Conservation (phyloP, 2,888 invertebrate species). For the Parnassius orleans region DNA sequence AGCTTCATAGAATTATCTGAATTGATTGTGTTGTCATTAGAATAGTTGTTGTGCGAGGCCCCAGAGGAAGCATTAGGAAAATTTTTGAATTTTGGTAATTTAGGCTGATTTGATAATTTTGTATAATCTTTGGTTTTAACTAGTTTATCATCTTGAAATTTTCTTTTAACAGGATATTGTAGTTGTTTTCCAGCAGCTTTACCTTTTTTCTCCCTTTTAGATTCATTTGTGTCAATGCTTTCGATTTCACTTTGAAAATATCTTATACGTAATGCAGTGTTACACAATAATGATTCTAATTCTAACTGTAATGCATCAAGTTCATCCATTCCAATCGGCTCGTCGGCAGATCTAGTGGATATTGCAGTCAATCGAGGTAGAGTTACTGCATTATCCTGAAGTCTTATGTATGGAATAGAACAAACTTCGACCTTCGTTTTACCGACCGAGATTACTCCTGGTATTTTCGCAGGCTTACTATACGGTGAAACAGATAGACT, state of each 20-base stretch:
- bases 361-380: constrained; percentile 85
- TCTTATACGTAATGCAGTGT: constrained; percentile 89
- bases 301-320: constrained; percentile 93
- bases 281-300: constrained; percentile 91
- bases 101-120: constrained; percentile 78
- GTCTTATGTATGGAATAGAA: constrained; percentile 84
- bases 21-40: constrained; percentile 60
- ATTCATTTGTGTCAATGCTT: constrained; percentile 82
- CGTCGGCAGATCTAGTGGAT: constrained; percentile 85
- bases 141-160: constrained; percentile 78
- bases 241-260: constrained; percentile 89
- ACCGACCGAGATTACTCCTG: constrained; percentile 61
- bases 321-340: constrained; percentile 92
- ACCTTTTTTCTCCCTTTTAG: constrained; percentile 75
- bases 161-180: constrained; percentile 79
- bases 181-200: constrained; percentile 78
- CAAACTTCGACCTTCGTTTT: constrained; percentile 70
- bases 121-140: constrained; percentile 81
- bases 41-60: constrained; percentile 67
- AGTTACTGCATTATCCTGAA: constrained; percentile 84
- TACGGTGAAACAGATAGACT: constrained; percentile 75
- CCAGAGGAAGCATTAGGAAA: constrained; percentile 65
- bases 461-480: constrained; percentile 71
- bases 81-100: constrained; percentile 81
- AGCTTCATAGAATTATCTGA: constrained; percentile 80